Conservation (phyloP, 2,113 vertebrate species). For the Herpailurus yagouaroundi region DNA sequence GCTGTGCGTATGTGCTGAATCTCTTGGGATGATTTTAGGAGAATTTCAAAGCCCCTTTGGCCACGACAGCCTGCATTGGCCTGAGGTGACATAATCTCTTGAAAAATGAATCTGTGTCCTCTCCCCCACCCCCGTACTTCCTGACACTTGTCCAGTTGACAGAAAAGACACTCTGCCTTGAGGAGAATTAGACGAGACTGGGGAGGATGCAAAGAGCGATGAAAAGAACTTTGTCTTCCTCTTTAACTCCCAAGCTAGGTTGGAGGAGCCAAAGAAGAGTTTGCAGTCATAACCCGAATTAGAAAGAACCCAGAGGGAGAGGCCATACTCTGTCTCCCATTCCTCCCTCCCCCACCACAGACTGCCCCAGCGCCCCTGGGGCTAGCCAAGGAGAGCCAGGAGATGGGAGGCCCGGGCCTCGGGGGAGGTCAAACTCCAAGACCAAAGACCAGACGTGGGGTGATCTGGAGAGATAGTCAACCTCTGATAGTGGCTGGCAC, state of each 20-base stretch:
- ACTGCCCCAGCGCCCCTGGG: neutral
- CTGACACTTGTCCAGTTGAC: neutral
- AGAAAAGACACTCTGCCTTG: neutral
- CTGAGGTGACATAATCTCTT: neutral
- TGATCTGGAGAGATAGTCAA: neutral
- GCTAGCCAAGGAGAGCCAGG: no score
- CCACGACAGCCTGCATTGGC: neutral
- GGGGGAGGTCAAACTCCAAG: no score
- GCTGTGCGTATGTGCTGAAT: neutral
- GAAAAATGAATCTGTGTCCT: neutral
- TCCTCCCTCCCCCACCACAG: neutral
- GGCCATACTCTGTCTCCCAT: neutral
- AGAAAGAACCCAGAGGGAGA: neutral
- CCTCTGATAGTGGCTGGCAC: neutral
- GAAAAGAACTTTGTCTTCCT: neutral
- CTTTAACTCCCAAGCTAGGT: neutral
- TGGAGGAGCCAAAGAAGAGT: neutral
- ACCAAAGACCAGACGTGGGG: neutral
- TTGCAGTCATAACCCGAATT: neutral
- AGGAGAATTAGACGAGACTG: neutral
- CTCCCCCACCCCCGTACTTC: neutral
- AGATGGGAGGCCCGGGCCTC: neutral
- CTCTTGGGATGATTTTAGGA: neutral
- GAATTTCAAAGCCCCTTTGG: constrained; percentile 1
- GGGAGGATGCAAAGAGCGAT: neutral